phyloP scores from a whole-genome alignment of 2,888 invertebrate species.

The Cryptocheilus praepositus region DNA sequence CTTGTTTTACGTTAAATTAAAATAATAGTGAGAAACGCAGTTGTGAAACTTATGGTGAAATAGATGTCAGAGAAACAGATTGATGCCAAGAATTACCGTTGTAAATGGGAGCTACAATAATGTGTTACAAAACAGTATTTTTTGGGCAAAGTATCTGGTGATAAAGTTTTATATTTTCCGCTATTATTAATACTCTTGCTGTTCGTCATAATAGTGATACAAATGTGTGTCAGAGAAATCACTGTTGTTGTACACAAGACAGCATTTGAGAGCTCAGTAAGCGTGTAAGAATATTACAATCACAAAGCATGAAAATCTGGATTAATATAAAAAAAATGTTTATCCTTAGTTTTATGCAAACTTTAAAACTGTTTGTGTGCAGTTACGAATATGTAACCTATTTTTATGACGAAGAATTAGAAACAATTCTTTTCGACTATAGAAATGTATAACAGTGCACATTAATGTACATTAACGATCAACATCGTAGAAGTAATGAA shows the following conservation, averaged over 20 bases:
- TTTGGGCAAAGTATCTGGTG: too few relatives aligned
- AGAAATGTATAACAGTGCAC: conserved; percentile 38
- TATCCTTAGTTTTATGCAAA: conserved; percentile 20
- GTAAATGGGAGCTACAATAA: background rate
- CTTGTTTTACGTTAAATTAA: conserved; percentile 42
- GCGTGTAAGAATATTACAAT: background rate
- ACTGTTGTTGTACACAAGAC: too few relatives aligned
- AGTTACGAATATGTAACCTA: conserved; percentile 38
- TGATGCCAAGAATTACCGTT: conserved; percentile 7
- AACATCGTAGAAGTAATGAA: conserved; percentile 50
- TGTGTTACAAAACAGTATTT: too few relatives aligned
- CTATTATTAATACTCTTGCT: too few relatives aligned
- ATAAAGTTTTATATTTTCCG: too few relatives aligned
- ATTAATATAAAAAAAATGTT: conserved; percentile 18
- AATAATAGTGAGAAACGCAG: conserved; percentile 25
- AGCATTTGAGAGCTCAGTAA: too few relatives aligned
- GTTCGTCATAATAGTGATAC: too few relatives aligned
- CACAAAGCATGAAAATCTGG: conserved; percentile 23
- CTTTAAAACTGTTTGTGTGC: conserved; percentile 30
- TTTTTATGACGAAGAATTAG: conserved; percentile 43
- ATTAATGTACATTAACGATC: conserved; percentile 48
- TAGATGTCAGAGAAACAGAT: conserved; percentile 13
- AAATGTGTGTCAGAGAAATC: too few relatives aligned
- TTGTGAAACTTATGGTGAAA: background rate
- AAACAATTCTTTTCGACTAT: conserved; percentile 32